Evolutionary conservation across 1,140 invertebrate species (phyloP).

Genomic region (Drosophila grimshawi): DNA sequence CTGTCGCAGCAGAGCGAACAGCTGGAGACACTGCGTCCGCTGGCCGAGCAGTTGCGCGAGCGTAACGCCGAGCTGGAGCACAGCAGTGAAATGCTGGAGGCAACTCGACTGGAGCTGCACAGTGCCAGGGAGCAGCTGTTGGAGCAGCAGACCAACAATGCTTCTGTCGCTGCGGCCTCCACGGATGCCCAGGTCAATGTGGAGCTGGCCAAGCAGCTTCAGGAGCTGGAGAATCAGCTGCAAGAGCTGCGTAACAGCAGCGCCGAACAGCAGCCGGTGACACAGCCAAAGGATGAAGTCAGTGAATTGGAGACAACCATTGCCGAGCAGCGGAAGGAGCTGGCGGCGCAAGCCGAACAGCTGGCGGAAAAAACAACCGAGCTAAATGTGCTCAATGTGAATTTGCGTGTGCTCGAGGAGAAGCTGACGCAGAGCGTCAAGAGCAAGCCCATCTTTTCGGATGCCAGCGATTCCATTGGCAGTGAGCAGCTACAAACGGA

Average conservation of each 20-base stretch:
- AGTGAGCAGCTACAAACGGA: constrained; percentile 90
- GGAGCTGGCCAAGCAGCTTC: constrained; percentile 79
- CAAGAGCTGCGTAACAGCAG: constrained; percentile 48
- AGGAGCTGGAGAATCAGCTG: constrained; percentile 64
- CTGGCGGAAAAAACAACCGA: constrained; percentile 85
- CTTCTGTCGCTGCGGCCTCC: not conserved
- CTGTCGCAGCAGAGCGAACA: constrained; percentile 40
- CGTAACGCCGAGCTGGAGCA: constrained; percentile 55
- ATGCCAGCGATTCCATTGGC: constrained; percentile 84
- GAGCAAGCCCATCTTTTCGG: constrained; percentile 80
- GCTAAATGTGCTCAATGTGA: constrained; percentile 83
- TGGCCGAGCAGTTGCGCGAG: constrained; percentile 40
- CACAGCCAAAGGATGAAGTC: constrained; percentile 29
- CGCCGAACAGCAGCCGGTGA: constrained; percentile 10
- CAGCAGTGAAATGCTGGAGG: constrained; percentile 63
- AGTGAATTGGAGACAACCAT: constrained; percentile 84
- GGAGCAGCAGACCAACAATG: constrained; percentile 89
- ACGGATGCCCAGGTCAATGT: constrained; percentile 67
- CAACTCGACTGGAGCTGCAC: constrained; percentile 69
- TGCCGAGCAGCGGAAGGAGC: constrained; percentile 25
- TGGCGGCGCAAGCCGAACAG: constrained; percentile 84
- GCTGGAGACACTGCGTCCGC: constrained; percentile 34
- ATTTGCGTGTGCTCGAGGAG: constrained; percentile 85
- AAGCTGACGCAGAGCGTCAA: constrained; percentile 83
- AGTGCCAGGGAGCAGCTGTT: constrained; percentile 85